phyloP scores from a whole-genome alignment of 2,797 vertebrate species.

The Tamandua tetradactyla region DNA sequence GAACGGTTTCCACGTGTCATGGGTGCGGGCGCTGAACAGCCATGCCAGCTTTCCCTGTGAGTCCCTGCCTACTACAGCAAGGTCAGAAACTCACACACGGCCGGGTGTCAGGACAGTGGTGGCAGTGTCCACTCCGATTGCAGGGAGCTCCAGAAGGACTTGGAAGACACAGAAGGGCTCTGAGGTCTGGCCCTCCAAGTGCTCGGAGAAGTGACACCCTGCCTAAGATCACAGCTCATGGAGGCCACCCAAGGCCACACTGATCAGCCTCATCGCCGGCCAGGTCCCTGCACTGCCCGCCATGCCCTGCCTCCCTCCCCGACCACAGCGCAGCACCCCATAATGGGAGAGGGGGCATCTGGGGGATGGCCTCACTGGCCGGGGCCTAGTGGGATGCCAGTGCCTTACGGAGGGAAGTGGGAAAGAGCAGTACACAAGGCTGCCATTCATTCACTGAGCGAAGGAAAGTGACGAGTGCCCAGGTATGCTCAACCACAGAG shows the following conservation, averaged over 20 bases:
- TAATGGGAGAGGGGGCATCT: too few species aligned
- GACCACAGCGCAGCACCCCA: too few species aligned
- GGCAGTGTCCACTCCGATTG: background rate
- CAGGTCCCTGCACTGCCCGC: background rate
- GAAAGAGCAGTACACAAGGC: background rate
- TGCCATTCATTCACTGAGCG: background rate
- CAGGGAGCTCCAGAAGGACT: too few species aligned
- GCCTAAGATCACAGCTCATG: background rate
- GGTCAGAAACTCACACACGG: background rate
- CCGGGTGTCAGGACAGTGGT: background rate
- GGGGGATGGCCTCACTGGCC: too few species aligned
- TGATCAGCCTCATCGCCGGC: background rate
- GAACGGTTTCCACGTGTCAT: background rate
- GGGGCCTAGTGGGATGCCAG: too few species aligned
- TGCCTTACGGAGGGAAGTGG: background rate
- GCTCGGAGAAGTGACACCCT: background rate
- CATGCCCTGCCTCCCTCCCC: accelerated
- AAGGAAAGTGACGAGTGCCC: background rate
- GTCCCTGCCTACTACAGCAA: background rate
- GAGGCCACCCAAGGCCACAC: background rate
- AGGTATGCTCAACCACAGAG: accelerated
- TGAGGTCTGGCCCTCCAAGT: background rate
- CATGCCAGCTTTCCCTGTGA: too few species aligned
- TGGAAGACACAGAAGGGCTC: too few species aligned
- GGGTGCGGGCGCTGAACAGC: background rate